phyloP scores from a whole-genome alignment of 2,888 invertebrate genomes.

The Chesias legatella region DNA sequence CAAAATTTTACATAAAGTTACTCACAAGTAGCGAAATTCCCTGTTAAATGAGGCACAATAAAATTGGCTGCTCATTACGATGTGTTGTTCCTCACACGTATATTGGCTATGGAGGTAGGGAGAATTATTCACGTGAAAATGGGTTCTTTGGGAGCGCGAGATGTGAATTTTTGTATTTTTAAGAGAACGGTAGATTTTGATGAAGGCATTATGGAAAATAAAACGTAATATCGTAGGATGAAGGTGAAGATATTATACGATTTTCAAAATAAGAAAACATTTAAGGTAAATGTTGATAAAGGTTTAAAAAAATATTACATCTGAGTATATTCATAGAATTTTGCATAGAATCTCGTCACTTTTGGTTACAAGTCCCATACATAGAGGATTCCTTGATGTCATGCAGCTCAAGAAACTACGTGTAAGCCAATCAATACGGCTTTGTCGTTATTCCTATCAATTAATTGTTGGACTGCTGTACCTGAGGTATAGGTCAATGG shows the following conservation, averaged over 20 bases:
- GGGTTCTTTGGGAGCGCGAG: conserved; percentile 24
- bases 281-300: no score
- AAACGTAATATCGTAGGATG: conserved; percentile 6
- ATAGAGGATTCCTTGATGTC: no score
- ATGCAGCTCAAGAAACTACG: no score
- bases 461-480: no score
- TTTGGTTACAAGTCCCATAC: no score
- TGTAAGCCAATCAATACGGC: no score
- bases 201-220: conserved; percentile 23
- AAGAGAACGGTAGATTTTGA: conserved; percentile 26
- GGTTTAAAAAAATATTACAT: no score
- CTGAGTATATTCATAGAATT: no score
- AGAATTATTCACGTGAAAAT: conserved; percentile 31
- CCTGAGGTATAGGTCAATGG: no score
- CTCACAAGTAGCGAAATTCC: conserved; percentile 26
- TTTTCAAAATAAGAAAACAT: not conserved
- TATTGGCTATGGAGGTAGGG: conserved; percentile 20
- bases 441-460: no score
- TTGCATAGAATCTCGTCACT: no score
- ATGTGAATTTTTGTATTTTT: conserved; percentile 27
- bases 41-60: conserved; percentile 37
- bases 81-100: conserved; percentile 34
- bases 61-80: conserved; percentile 37
- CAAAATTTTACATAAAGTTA: conserved; percentile 23
- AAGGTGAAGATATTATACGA: not conserved